Base-by-base conservation (phyloP, 1,140 invertebrate genomes). In the Bacillus rossius region DNA sequence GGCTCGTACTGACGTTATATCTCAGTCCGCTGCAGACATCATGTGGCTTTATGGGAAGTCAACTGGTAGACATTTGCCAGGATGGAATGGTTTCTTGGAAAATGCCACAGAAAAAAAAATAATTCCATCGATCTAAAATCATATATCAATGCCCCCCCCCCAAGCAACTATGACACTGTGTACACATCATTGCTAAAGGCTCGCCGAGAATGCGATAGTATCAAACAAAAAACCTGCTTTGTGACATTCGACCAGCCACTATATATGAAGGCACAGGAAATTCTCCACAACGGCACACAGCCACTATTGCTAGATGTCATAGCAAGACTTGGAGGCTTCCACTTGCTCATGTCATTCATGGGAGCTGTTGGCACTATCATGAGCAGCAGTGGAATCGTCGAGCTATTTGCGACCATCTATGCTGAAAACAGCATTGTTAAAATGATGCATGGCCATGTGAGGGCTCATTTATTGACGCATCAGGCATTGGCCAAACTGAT, bases 201-300 rank as follows among this genome's bases (percentile, higher is more conserved):
- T 7, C 17, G 8, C 23, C 5, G n/a, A n/a, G n/a, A 45, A 45
- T 45, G 43, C 13, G 23, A 45, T 8, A n/a, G n/a, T n/a, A 25
- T 25, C 23, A 45, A 49, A 26, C 40, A 47, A 14, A 63, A 67
- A 49, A 57, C 54, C 29, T 59, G 55, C 23, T 54, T 68, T 25
- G 56, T 64, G 5, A 66, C 67, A 22, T 67, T 65, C 55, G 64
- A 68, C 52, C 62, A 61, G 42, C 66, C 64, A 8, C 41, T 67
- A 8, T 77, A 73, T 64, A 61, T 61, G 14, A 77, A 77, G 72
- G 73, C 74, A 42, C 69, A 75, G 76, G 25, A 63, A 73, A 64
- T 45, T 45, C 71, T 47, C 43, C 22, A 19, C 34, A 20, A 45
- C 13, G 17, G 17, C 13, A 52, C 26, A 49, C 53, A 16, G 40